phyloP scores from a whole-genome alignment of 2,113 vertebrate genomes.

The Phocoena phocoena region DNA sequence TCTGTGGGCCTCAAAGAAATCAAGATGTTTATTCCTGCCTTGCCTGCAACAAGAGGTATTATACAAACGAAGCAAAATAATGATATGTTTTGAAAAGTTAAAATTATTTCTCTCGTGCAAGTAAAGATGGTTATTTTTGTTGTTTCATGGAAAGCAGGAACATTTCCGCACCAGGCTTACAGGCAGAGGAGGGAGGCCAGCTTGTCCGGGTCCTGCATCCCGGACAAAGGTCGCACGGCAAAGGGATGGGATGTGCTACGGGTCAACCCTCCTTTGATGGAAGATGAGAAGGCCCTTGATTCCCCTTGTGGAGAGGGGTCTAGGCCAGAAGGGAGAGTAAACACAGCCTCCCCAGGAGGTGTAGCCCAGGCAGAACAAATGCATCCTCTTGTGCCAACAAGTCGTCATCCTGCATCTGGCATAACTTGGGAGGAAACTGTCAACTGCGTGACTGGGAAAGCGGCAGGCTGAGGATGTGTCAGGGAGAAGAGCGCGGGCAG shows the following conservation, averaged over 20 bases:
- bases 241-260: background rate
- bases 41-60: background rate
- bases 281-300: background rate
- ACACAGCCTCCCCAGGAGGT: background rate
- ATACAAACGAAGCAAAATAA: constrained; percentile 23
- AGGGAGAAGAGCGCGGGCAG: background rate
- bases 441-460: background rate
- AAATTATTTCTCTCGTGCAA: background rate
- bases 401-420: constrained; percentile 12
- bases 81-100: constrained; percentile 30
- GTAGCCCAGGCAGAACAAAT: background rate
- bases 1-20: constrained; percentile 30
- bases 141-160: background rate
- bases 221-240: background rate
- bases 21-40: constrained; percentile 48
- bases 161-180: background rate
- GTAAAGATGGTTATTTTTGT: background rate
- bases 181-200: background rate
- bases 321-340: background rate
- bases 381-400: background rate
- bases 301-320: background rate
- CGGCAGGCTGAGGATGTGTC: background rate
- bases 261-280: constrained; percentile 5
- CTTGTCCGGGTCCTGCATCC: background rate
- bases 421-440: constrained; percentile 37